Conservation (phyloP, 23 tunicate genomes). For the Halocynthia roretzi region DNA sequence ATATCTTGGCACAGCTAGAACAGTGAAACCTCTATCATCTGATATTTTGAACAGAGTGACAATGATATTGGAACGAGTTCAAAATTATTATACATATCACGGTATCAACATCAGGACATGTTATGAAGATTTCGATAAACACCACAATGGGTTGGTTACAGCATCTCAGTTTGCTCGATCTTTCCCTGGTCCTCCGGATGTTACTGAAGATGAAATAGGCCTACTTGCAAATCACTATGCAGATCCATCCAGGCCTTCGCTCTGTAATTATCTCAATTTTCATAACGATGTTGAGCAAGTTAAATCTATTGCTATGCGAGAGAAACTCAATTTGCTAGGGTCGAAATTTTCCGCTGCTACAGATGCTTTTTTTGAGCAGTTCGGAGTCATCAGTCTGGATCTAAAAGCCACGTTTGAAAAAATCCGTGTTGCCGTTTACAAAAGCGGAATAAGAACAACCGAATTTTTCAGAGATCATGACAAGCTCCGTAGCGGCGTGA, state of each 20-base stretch:
- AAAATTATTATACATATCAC: slow-evolving; percentile 74
- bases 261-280: slow-evolving; percentile 87
- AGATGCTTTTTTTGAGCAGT: slow-evolving; percentile 1
- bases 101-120: slow-evolving; percentile 64
- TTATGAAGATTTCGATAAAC: slow-evolving; percentile 84
- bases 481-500: slow-evolving; percentile 73
- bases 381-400: slow-evolving; percentile 45
- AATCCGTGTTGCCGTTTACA: slow-evolving; percentile 69
- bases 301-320: slow-evolving; percentile 21
- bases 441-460: slow-evolving; percentile 82
- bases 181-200: slow-evolving; percentile 88
- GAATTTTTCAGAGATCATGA: slow-evolving; percentile 95
- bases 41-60: slow-evolving; percentile 32
- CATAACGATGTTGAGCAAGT: slow-evolving; percentile 72
- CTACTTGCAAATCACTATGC: slow-evolving; percentile 62
- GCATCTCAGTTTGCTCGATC: slow-evolving; percentile 60
- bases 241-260: slow-evolving; percentile 65
- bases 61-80: slow-evolving; percentile 43
- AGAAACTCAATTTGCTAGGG: slow-evolving; percentile 25
- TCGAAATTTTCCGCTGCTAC: neutral
- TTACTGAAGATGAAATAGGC: slow-evolving; percentile 46
- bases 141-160: slow-evolving; percentile 83
- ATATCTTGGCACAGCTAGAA: slow-evolving; percentile 71
- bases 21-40: slow-evolving; percentile 40
- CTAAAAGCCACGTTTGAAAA: slow-evolving; percentile 59